These are phyloP conservation scores for Rhodinocichla rosea DNA, from an alignment of 2,113 vertebrate species.

Conservation along the genomic window DNA sequence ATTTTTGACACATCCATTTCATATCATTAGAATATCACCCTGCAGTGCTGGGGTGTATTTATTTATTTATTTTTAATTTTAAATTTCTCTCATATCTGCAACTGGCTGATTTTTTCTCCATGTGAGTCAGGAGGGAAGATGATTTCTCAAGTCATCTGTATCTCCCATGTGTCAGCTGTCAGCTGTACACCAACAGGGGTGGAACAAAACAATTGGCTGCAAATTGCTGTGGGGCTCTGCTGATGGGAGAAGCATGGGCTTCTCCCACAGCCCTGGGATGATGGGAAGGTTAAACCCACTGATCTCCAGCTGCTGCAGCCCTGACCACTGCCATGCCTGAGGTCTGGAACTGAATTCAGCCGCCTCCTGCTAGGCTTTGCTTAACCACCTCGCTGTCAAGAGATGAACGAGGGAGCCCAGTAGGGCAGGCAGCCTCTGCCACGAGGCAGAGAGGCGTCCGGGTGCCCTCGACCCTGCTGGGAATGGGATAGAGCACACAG, in stretches of 20 bases:
- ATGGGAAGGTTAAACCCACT: neutral
- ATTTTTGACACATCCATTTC: constrained; percentile 51
- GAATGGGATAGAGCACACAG: neutral
- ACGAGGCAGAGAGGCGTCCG: accelerated
- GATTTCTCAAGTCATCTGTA: neutral
- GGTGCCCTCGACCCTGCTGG: accelerated
- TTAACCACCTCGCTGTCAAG: neutral
- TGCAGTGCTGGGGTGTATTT: neutral
- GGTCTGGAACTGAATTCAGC: accelerated
- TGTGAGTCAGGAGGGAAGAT: neutral
- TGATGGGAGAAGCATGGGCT: neutral
- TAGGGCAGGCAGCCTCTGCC: accelerated
- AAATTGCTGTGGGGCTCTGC: neutral
- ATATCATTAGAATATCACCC: constrained; percentile 36
- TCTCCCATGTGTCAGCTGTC: neutral
- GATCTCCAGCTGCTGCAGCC: neutral
- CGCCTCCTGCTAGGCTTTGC: neutral
- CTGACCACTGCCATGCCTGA: neutral
- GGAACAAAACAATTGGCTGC: neutral
- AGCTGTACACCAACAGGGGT: neutral
- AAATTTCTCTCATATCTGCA: neutral
- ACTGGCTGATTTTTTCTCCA: neutral
- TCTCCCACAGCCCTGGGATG: neutral
- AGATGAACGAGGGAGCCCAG: neutral
- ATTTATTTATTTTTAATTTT: neutral